phyloP scores from a whole-genome alignment of 2,113 vertebrate genomes.

The Rhipidura dahli region DNA sequence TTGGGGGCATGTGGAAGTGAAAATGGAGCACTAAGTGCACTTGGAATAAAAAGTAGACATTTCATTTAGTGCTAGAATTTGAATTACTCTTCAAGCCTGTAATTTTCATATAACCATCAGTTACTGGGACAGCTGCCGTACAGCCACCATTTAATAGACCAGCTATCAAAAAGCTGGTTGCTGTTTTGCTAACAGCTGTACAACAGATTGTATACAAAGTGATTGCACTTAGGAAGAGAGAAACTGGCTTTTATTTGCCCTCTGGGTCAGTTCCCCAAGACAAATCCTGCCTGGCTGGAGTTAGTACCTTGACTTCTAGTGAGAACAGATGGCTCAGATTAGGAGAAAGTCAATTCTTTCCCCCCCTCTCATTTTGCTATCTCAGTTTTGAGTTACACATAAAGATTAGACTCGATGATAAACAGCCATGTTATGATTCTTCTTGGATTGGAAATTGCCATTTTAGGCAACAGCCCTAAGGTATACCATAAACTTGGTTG shows the following conservation, averaged over 20 bases:
- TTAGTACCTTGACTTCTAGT: slow-evolving; percentile 1
- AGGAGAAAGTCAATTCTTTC: neutral
- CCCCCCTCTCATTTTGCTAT: neutral
- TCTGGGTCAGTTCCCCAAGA: slow-evolving; percentile 1
- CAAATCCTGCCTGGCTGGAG: neutral
- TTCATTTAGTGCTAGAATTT: slow-evolving; percentile 4
- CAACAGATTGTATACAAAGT: slow-evolving; percentile 46
- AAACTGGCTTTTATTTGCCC: slow-evolving; percentile 18
- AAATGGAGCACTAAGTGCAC: neutral
- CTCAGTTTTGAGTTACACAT: slow-evolving; percentile 12
- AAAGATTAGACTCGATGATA: neutral
- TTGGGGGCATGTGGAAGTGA: neutral
- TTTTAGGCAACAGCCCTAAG: neutral
- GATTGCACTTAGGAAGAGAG: neutral
- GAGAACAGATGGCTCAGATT: slow-evolving; percentile 42
- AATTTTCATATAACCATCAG: neutral
- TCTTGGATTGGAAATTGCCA: neutral
- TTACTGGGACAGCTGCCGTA: slow-evolving; percentile 1
- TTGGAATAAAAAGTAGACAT: neutral
- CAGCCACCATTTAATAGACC: neutral
- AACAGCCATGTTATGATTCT: slow-evolving; percentile 21
- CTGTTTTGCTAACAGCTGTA: slow-evolving; percentile 49
- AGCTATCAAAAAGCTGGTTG: slow-evolving; percentile 37
- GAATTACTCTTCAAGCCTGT: neutral
- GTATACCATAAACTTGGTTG: neutral